A percentile compares a stretch with the other conserved stretches of the same genome.
Conservation (phyloP, 2,113 vertebrate genomes). For the Arizona elegans region DNA sequence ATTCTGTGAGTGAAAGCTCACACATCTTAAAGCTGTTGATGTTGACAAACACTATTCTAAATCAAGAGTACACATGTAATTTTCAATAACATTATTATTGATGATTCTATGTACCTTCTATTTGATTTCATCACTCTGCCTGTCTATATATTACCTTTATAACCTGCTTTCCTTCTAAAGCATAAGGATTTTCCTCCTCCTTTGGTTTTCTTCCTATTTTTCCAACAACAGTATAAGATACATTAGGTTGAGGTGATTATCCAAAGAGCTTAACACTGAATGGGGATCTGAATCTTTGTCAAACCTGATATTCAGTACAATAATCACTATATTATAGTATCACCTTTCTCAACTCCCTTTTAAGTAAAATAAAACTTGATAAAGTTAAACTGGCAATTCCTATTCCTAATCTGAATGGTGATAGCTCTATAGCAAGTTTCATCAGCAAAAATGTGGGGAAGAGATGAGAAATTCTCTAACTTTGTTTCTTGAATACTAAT, state of each 20-base stretch:
- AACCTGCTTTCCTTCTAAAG: neutral
- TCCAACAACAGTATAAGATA: neutral
- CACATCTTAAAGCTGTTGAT: neutral
- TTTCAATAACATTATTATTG: neutral
- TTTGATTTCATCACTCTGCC: neutral
- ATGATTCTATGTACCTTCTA: neutral
- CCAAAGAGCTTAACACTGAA: neutral
- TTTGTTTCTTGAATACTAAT: neutral
- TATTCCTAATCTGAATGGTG: neutral
- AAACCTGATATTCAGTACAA: neutral
- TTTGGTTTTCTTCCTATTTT: neutral
- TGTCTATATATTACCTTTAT: neutral
- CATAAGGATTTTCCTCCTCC: neutral
- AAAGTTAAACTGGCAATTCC: neutral
- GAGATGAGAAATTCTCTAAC: neutral
- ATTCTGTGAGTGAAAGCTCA: neutral
- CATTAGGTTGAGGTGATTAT: neutral
- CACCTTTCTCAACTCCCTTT: neutral
- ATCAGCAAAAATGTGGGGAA: neutral
- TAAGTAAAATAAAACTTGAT: neutral
- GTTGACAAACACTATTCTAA: neutral
- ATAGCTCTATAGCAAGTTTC: neutral
- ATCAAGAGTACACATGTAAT: neutral
- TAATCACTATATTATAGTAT: neutral
- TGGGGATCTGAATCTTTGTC: neutral